A percentile compares a stretch with the other conserved stretches of the same genome.
phyloP scores from a whole-genome alignment of 2,797 vertebrate genomes.

The Epinephelus malabaricus region DNA sequence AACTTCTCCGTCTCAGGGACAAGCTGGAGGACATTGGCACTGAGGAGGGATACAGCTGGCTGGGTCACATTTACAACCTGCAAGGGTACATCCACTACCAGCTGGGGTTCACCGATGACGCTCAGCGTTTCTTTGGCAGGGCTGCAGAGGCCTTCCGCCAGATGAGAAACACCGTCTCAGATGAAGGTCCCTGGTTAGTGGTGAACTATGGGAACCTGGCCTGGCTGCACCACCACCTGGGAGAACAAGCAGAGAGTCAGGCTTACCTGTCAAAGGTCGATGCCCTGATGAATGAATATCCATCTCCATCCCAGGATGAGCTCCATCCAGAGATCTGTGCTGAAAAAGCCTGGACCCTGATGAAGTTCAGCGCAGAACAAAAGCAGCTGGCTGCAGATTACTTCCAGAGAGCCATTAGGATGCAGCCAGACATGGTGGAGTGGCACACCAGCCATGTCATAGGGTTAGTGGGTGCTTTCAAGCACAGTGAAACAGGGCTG shows the following conservation, averaged over 20 bases:
- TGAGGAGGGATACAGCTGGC: slow-evolving; percentile 64
- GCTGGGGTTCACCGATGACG: slow-evolving; percentile 14
- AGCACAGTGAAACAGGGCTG: background rate
- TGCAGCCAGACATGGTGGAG: slow-evolving; percentile 73
- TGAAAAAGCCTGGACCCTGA: slow-evolving; percentile 80
- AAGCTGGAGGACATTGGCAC: slow-evolving; percentile 70
- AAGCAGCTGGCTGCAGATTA: slow-evolving; percentile 38
- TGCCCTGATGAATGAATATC: slow-evolving; percentile 48
- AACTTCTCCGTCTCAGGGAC: slow-evolving; percentile 33
- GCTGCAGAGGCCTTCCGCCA: slow-evolving; percentile 71
- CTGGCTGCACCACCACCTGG: slow-evolving; percentile 65
- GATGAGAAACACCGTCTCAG: slow-evolving; percentile 54
- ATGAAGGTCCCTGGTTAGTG: slow-evolving; percentile 75
- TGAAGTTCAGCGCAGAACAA: slow-evolving; percentile 45
- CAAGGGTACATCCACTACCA: slow-evolving; percentile 62
- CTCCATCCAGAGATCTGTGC: slow-evolving; percentile 75
- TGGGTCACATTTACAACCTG: slow-evolving; percentile 79
- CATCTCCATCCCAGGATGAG: slow-evolving; percentile 55
- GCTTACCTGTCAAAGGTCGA: slow-evolving; percentile 58
- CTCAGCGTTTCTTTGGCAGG: slow-evolving; percentile 48
- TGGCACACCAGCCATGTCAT: slow-evolving; percentile 73
- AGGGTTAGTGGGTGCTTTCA: slow-evolving; percentile 4
- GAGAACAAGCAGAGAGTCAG: slow-evolving; percentile 49
- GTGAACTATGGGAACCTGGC: slow-evolving; percentile 77
- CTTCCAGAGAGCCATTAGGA: slow-evolving; percentile 74